Base-by-base conservation (phyloP, 2,113 vertebrate species). In the Clinocottus analis region DNA sequence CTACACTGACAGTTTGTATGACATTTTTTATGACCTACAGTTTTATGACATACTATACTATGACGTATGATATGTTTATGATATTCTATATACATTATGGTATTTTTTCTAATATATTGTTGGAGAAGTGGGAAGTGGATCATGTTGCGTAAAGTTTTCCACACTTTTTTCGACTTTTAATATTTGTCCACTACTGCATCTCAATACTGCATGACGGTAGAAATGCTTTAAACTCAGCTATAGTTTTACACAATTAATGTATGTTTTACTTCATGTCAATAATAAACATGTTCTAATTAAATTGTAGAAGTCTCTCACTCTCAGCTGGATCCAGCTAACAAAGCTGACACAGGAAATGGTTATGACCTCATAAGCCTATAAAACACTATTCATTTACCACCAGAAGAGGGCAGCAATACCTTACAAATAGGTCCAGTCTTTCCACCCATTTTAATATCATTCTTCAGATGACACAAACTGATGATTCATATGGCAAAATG, bases 331-430 rank as follows among this genome's bases (percentile, higher is more conserved):
- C 3, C 6, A 45, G 31, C 62, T 39, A 29, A 7, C 60, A 29
- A 17, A 73, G 9, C 5, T 72, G 33, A 23, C 33, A 19, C 2
- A 11, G 14, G 31, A 27, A 35, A 35, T 65, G 7, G 3, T 70
- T 66, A 27, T 16, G 16, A 17, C 58, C 29, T 55, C 35, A 59
- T 35, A 41, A 51, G 2, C 5, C 5, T 33, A 19, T 0, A 5
- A n/a, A 25, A 21, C 2, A 17, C n/a, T 88, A 75, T 58, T 55
- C 17, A 14, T 76, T 0, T 49, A 0, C 35, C 21, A 75, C 86
- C 92, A 92, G 75, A 62, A 17, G 93, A 85, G 90, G 92, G 91
- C 91, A 94, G 92, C 91, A 92, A 27, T 3, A 35, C 79, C 51
- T 74, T 17, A 89, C 70, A 79, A 82, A 89, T 33, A 53, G 11